Evolutionary conservation across 1,140 invertebrate genomes (phyloP).

Genomic region (Conopomorpha cramerella): DNA sequence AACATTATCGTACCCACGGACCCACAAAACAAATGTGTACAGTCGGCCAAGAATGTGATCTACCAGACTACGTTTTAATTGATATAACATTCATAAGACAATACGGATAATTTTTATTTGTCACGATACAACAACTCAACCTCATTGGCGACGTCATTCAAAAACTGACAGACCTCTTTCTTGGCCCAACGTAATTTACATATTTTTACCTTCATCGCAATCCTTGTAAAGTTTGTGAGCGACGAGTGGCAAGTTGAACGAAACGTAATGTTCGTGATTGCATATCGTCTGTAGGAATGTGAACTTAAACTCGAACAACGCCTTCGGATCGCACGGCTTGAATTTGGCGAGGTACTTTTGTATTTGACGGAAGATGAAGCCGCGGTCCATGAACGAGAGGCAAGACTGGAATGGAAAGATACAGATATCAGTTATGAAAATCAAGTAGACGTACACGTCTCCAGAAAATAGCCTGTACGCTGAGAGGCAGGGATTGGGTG

Average conservation of each 20-base stretch:
- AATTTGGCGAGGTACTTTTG: slow-evolving; percentile 87
- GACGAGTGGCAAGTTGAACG: slow-evolving; percentile 83
- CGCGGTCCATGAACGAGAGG: slow-evolving; percentile 91
- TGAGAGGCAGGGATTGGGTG: too few species aligned
- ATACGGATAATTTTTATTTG: too few species aligned
- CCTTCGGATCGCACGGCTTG: slow-evolving; percentile 75
- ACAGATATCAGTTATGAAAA: slow-evolving; percentile 8
- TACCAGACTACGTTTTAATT: too few species aligned
- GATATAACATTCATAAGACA: too few species aligned
- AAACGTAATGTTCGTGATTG: slow-evolving; percentile 91
- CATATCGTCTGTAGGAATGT: slow-evolving; percentile 90
- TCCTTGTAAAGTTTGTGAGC: slow-evolving; percentile 57
- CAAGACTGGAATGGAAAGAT: slow-evolving; percentile 70
- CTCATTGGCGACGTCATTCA: too few species aligned
- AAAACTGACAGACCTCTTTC: too few species aligned
- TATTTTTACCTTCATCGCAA: slow-evolving; percentile 26
- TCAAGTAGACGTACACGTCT: too few species aligned
- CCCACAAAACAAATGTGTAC: too few species aligned
- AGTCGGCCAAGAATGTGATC: too few species aligned
- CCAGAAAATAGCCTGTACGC: too few species aligned
- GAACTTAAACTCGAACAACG: slow-evolving; percentile 85
- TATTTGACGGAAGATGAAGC: slow-evolving; percentile 87
- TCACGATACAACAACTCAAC: too few species aligned
- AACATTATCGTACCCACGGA: too few species aligned
- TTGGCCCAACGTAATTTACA: background rate